phyloP scores from a whole-genome alignment of 2,113 vertebrate species.

The Grallaria varia region DNA sequence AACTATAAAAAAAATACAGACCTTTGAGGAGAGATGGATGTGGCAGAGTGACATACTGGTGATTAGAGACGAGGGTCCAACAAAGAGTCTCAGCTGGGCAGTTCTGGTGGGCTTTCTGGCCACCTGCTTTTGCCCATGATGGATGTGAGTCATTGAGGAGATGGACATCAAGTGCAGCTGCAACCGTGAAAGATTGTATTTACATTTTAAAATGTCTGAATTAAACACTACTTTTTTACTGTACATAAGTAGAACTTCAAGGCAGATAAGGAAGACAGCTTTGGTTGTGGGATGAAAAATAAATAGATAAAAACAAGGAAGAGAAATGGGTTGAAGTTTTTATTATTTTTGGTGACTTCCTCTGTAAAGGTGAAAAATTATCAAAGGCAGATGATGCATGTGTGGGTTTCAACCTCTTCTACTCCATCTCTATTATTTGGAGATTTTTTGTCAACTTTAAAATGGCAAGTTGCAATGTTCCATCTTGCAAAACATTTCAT shows the following conservation, averaged over 20 bases:
- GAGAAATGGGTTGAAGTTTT: not conserved
- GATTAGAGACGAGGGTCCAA: not conserved
- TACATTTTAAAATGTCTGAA: not conserved
- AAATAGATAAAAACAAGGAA: not conserved
- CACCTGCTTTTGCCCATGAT: not conserved
- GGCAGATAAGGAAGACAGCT: not conserved
- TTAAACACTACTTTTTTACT: not conserved
- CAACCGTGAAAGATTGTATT: not conserved
- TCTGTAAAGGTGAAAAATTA: not conserved
- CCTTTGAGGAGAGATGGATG: not conserved
- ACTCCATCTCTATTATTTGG: not conserved
- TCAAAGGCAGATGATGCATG: not conserved
- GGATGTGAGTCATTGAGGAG: not conserved
- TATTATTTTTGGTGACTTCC: not conserved
- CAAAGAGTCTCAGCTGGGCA: not conserved
- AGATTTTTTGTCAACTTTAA: not conserved
- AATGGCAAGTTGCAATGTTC: not conserved
- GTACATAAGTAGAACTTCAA: not conserved
- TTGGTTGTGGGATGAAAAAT: not conserved
- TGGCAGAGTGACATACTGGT: not conserved
- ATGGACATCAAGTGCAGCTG: not conserved
- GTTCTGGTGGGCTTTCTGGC: not conserved
- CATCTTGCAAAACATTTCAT: not conserved
- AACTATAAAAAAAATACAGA: not conserved
- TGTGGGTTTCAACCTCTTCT: not conserved